Percentiles rank a stretch among this genome's conserved stretches.
phyloP scores from a whole-genome alignment of 2,113 vertebrate species.

The Gallinago media region DNA sequence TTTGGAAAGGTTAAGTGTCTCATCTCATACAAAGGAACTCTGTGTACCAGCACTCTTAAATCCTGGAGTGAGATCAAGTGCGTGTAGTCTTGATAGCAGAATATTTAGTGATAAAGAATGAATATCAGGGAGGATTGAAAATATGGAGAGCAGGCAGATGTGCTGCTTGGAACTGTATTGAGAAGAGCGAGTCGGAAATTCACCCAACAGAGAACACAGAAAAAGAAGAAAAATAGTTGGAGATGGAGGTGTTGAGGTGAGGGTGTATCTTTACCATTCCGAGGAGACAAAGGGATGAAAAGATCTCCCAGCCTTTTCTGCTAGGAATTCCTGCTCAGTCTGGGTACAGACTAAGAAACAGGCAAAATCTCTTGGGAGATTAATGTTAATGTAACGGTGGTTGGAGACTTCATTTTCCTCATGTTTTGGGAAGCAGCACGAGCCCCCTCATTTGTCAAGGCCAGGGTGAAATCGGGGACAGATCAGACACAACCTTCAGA shows the following conservation, averaged over 20 bases:
- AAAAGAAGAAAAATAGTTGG: not conserved
- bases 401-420: not conserved
- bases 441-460: not conserved
- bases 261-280: not conserved
- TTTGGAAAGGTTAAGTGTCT: conserved; percentile 66
- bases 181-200: not conserved
- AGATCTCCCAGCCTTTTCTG: not conserved
- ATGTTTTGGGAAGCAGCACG: not conserved
- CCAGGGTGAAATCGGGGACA: not conserved
- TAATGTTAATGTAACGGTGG: fast-evolving
- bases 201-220: not conserved
- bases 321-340: not conserved
- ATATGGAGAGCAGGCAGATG: conserved; percentile 37
- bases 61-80: conserved; percentile 67
- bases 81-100: conserved; percentile 43
- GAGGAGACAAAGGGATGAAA: not conserved
- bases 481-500: not conserved
- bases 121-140: not conserved
- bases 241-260: not conserved
- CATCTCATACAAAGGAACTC: conserved; percentile 54
- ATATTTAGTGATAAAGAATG: conserved; percentile 52
- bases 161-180: not conserved
- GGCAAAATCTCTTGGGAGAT: not conserved
- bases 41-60: conserved; percentile 48
- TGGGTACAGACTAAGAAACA: not conserved